These are phyloP conservation scores for Catharus ustulatus DNA, from an alignment of 2,797 vertebrate genomes.

Conservation along the genomic window DNA sequence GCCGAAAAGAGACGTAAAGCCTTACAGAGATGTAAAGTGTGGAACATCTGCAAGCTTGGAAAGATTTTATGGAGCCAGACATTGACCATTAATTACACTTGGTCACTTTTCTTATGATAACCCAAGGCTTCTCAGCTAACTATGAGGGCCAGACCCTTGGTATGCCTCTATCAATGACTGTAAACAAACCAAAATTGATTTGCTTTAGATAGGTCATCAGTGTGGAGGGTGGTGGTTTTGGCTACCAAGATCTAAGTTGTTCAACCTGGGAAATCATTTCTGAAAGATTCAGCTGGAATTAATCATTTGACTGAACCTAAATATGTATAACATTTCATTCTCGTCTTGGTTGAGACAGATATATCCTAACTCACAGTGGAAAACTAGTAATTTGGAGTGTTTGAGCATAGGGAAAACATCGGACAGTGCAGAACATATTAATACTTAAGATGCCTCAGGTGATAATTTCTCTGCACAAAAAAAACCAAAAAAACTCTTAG, in stretches of 20 bases:
- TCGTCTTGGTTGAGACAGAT: background rate
- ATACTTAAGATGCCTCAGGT: background rate
- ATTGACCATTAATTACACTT: background rate
- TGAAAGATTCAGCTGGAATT: background rate
- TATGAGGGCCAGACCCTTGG: background rate
- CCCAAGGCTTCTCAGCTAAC: background rate
- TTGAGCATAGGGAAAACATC: conserved; percentile 7
- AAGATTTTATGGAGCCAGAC: conserved; percentile 19
- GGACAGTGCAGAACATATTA: background rate
- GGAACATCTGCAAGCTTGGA: background rate
- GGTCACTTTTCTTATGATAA: background rate
- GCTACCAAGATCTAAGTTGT: background rate
- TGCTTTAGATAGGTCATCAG: background rate
- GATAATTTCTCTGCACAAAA: background rate
- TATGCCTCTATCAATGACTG: background rate
- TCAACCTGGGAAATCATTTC: background rate
- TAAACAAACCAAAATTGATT: background rate
- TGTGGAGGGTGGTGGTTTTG: background rate
- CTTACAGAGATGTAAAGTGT: background rate
- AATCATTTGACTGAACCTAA: background rate
- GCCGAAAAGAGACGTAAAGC: background rate
- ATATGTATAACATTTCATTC: background rate
- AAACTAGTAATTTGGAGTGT: background rate
- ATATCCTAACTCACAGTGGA: background rate
- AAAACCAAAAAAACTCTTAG: background rate